Conservation (phyloP, 2,797 vertebrate species). For the Peromyscus eremicus region DNA sequence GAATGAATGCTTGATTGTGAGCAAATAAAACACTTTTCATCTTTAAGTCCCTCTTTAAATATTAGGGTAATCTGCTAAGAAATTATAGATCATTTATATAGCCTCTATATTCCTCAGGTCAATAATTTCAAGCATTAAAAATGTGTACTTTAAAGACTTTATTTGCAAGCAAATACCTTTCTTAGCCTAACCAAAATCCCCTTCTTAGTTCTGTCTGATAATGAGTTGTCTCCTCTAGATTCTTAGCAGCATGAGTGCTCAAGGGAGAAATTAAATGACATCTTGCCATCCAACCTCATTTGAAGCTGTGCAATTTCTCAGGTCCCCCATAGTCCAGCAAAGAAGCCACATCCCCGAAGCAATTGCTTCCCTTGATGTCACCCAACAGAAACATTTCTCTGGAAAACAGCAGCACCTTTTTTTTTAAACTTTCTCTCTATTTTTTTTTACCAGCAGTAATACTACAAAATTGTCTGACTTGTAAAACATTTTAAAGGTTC, state of each 20-base stretch:
- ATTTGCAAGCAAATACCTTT: slow-evolving; percentile 17
- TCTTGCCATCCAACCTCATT: slow-evolving; percentile 24
- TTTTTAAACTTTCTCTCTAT: neutral
- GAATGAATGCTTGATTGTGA: neutral
- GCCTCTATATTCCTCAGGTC: neutral
- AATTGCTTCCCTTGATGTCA: neutral
- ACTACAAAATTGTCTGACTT: neutral
- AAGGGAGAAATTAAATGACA: slow-evolving; percentile 60
- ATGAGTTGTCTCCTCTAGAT: slow-evolving; percentile 45
- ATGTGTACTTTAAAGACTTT: slow-evolving; percentile 5
- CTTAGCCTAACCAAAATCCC: slow-evolving; percentile 15
- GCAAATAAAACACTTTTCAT: neutral
- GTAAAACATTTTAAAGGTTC: neutral
- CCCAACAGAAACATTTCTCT: neutral
- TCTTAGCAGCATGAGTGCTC: slow-evolving; percentile 43
- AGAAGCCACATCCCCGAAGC: neutral
- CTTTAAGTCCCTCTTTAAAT: neutral
- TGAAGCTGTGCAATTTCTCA: slow-evolving; percentile 6
- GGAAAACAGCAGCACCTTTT: neutral
- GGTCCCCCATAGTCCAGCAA: neutral
- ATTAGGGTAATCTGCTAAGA: neutral
- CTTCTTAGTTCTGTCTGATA: slow-evolving; percentile 7
- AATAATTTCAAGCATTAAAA: neutral
- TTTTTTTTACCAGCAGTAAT: neutral
- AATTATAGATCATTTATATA: neutral